Base-by-base conservation (phyloP, 2,797 vertebrate species). In the Apodemus agrarius region DNA sequence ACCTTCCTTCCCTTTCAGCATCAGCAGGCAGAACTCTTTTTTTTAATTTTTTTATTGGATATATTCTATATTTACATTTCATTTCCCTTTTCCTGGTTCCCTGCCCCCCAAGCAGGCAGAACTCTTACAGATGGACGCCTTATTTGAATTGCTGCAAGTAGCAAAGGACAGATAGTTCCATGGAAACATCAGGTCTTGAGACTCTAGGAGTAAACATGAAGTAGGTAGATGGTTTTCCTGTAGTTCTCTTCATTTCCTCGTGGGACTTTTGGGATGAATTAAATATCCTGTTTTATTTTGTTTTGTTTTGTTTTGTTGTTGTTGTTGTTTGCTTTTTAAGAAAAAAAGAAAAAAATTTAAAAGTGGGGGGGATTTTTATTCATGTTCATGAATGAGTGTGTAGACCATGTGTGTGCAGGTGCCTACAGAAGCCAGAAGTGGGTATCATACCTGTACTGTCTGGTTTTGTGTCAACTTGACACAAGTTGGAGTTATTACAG, bases 271-370 rank as follows among this genome's bases (percentile, higher is more conserved):
- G 34, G 80, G 83, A 81, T 87, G 85, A 31, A 98, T 96, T 97
- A 98, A 98, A 97, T 89, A 65, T 89, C n/a, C 88, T 94, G n/a
- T n/a, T n/a, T n/a, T n/a, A n/a, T n/a, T n/a, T 85, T 95, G 67
- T 96, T 97, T 95, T 93, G 6, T 43, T 43, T 43, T 43, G 43
- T 43, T 43, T 43, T 43, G 43, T 43, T 43, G 3, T 43, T 43
- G 3, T 43, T 95, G 2, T 52, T 52, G 9, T 52, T 52, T 52
- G 10, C 13, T 52, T 13, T 13, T 52, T 13, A 52, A 52, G 52
- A 13, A 52, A 52, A 52, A 52, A 52, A 52, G 12, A 52, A 11
- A 11, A 52, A 52, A 52, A 52, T 46, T 46, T 10, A 52, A 11
- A 11, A 52, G 49, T 9, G 52, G 11, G 52, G 52, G 11, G 13